Percentiles rank a stretch among this genome's conserved stretches.
These are phyloP conservation scores for Diarsia rubi DNA, from an alignment of 2,888 invertebrate species.

Conservation along the genomic window DNA sequence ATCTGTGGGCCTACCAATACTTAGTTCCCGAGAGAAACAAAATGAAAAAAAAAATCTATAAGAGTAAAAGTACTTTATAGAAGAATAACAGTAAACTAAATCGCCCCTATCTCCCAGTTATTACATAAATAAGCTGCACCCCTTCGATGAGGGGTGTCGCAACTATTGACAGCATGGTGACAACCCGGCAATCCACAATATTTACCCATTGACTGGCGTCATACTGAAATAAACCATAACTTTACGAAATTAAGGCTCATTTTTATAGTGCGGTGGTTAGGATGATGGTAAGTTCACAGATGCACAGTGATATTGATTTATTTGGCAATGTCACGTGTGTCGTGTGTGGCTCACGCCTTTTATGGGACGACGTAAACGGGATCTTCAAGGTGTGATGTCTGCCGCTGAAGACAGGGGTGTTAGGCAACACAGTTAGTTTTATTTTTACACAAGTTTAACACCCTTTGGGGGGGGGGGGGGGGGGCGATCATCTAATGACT, in stretches of 20 bases:
- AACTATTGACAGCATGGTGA: slow-evolving; percentile 48
- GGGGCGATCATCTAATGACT: no score
- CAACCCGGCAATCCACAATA: slow-evolving; percentile 24
- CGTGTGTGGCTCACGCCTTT: slow-evolving; percentile 21
- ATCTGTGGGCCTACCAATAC: no score
- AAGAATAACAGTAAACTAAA: slow-evolving; percentile 18
- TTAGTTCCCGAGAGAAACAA: background rate
- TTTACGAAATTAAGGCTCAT: accelerated
- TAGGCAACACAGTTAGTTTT: background rate
- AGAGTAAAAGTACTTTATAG: slow-evolving; percentile 1
- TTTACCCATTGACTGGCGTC: slow-evolving; percentile 1
- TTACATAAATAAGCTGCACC: slow-evolving; percentile 46
- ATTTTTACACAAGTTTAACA: background rate
- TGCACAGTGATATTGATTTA: slow-evolving; percentile 50
- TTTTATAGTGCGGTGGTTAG: background rate
- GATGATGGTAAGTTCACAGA: slow-evolving; percentile 24
- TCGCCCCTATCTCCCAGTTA: slow-evolving; percentile 46
- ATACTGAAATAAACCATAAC: background rate
- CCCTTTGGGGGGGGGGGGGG: no score
- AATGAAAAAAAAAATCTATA: background rate
- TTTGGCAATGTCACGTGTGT: slow-evolving; percentile 14
- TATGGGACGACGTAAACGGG: slow-evolving; percentile 17
- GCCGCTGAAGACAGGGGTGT: slow-evolving; percentile 4
- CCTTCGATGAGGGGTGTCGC: slow-evolving; percentile 48
- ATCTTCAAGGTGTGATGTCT: slow-evolving; percentile 30